These are phyloP conservation scores for Frankliniella fusca DNA, from an alignment of 2,888 invertebrate species.

Conservation along the genomic window DNA sequence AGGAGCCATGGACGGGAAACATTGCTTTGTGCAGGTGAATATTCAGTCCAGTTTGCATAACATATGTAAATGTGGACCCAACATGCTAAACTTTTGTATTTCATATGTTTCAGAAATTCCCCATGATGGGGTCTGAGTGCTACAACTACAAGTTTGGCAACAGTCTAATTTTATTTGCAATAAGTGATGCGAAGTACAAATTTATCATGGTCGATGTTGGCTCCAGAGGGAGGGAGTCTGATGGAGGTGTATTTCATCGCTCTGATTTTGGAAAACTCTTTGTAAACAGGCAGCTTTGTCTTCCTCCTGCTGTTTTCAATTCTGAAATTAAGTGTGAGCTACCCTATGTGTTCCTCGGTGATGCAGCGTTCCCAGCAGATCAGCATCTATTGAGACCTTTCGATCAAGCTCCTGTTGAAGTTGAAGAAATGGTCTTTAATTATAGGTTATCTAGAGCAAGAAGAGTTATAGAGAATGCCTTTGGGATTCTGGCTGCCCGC, in stretches of 20 bases:
- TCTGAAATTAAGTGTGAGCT: background rate
- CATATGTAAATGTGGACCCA: too few relatives aligned
- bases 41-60: too few relatives aligned
- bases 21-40: too few relatives aligned
- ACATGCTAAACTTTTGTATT: too few relatives aligned
- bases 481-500: background rate
- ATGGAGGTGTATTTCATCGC: background rate
- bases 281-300: background rate
- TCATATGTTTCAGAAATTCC: conserved; percentile 8
- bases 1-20: too few relatives aligned
- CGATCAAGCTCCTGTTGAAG: background rate
- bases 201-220: background rate
- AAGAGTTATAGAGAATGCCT: background rate
- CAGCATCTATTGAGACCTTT: background rate
- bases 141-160: background rate
- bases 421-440: background rate
- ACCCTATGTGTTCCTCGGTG: background rate
- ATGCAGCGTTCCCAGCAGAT: background rate
- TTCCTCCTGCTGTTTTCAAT: background rate
- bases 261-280: background rate
- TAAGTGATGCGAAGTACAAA: background rate
- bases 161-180: background rate
- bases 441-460: background rate
- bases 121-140: background rate
- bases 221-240: background rate